Evolutionary conservation across 2,113 vertebrate species (phyloP).

Genomic region (Chionomys nivalis): DNA sequence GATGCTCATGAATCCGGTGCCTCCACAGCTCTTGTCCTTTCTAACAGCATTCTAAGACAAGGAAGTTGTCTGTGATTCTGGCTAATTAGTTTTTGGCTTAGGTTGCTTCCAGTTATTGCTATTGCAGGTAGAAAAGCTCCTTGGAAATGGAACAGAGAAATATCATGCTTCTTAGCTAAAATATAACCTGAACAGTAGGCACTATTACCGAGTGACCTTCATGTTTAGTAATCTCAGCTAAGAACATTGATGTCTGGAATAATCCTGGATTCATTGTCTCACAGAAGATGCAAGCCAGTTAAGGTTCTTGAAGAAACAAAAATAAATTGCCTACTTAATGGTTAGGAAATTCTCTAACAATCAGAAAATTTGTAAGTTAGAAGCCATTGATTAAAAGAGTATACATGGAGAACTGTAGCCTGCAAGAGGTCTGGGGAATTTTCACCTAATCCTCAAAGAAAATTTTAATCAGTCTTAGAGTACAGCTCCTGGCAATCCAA

Average conservation of each 20-base stretch:
- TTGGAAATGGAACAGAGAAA: constrained; percentile 55
- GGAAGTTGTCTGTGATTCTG: background rate
- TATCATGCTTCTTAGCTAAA: constrained; percentile 31
- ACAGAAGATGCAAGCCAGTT: background rate
- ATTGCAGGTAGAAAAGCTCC: constrained; percentile 38
- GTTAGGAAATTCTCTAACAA: background rate
- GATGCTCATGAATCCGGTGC: background rate
- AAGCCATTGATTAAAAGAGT: background rate
- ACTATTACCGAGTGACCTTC: constrained; percentile 44
- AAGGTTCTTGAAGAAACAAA: background rate
- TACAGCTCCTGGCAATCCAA: background rate
- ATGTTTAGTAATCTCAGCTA: background rate
- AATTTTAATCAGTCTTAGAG: background rate
- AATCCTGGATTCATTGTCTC: background rate
- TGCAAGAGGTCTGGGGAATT: background rate
- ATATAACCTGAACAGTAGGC: constrained; percentile 55
- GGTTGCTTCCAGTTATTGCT: constrained; percentile 18
- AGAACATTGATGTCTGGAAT: background rate
- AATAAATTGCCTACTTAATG: background rate
- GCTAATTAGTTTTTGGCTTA: constrained; percentile 35
- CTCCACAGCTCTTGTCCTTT: background rate
- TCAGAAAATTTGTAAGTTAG: background rate
- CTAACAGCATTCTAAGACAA: background rate
- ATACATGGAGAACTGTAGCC: background rate
- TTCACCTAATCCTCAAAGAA: background rate